phyloP scores from a whole-genome alignment of 1,140 invertebrate genomes.

The Neomicropteryx cornuta region DNA sequence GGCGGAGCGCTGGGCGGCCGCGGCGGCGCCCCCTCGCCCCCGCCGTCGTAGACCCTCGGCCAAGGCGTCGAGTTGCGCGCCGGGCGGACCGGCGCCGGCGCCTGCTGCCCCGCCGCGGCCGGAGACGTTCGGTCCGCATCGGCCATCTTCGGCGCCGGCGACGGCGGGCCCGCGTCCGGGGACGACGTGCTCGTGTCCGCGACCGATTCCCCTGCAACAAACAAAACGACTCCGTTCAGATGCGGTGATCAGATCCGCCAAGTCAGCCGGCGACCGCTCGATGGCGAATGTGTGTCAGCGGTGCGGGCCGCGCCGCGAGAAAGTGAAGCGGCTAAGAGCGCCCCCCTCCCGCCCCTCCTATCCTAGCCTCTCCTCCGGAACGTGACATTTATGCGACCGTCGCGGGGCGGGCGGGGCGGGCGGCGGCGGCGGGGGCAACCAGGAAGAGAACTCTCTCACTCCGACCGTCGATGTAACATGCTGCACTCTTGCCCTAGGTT shows the following conservation, averaged over 20 bases:
- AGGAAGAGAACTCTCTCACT: no score
- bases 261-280: background rate
- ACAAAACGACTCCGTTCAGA: conserved; percentile 27
- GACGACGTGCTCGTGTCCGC: conserved; percentile 82
- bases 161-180: conserved; percentile 69
- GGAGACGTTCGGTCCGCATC: conserved; percentile 39
- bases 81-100: conserved; percentile 35
- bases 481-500: no score
- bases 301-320: conserved; percentile 11
- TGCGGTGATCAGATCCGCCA: conserved; percentile 13
- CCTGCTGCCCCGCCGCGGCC: conserved; percentile 37
- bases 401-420: no score
- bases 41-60: conserved; percentile 32
- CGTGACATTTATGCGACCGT: no score
- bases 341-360: conserved; percentile 17
- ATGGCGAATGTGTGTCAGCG: conserved; percentile 8
- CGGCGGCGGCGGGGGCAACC: no score
- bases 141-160: conserved; percentile 62
- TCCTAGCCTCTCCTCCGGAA: no score
- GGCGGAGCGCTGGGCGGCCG: conserved; percentile 32
- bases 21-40: conserved; percentile 35
- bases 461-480: no score
- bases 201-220: conserved; percentile 67
- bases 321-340: conserved; percentile 23
- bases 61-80: conserved; percentile 16